Base-by-base conservation (phyloP, 2,888 invertebrate genomes). In the Sesamia inferens region DNA sequence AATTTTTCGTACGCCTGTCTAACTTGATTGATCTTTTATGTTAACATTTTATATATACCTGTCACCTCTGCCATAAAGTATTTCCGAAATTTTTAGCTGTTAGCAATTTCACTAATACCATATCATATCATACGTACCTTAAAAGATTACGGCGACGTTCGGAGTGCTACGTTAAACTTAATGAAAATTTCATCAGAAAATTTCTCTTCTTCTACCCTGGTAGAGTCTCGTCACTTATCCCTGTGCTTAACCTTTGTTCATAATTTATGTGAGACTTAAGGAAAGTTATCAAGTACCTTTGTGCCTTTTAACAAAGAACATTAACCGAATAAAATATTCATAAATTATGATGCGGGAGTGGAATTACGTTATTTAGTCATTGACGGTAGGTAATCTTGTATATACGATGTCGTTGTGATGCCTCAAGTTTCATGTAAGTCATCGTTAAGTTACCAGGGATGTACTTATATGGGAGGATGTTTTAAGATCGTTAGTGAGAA, bases 271-370 rank as follows among this genome's bases (percentile, higher is more conserved):
- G 79, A 58, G 83, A 87, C 88, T 88, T 89, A 88, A 85, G 88
- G 81, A 86, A 85, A 89, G 87, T 88, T 88, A 89, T 87, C 86
- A 85, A 87, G 82, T 85, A 79, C 75, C 83, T 87, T 81, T 80
- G 76, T 83, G 74, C 78, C 87, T 82, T 84, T 87, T 84, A 89
- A 88, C 87, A 85, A 88, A 87, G 87, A 87, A 82, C 83, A 82
- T 86, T 88, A 44, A 85, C 83, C 74, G 82, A 79, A 87, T 90
- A 85, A 88, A 90, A 89, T 90, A 90, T 91, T 90, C 88, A 90
- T 90, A 88, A 82, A 84, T 78, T 87, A 84, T 84, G 76, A 87
- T 84, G 82, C 55, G 73, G 72, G 81, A 81, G 75, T 82, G 70
- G 79, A 84, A 86, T 87, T 86, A 84, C 80, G 79, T 64, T 72